Evolutionary conservation across 2,113 vertebrate species (phyloP), one percentile per base, ranked within the genome.

Genomic region (Morone chrysops): DNA sequence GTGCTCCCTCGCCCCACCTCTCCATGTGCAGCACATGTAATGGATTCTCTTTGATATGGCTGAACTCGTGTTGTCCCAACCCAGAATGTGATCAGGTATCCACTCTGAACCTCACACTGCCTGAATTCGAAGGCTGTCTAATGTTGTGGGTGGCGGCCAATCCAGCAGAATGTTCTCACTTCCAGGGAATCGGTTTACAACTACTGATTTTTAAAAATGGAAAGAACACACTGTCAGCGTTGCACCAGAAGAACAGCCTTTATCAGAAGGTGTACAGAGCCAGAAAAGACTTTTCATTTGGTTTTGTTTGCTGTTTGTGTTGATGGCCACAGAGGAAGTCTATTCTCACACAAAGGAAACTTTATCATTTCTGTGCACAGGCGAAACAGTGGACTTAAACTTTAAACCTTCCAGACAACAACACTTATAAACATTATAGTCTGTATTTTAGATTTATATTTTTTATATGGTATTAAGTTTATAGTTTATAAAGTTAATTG

Each of bases 31-130:
- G 3, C 45, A 63, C 87, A 47, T 73, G 78, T 88, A 78, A 87
- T 60, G 48, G 74, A 92, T 94, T 90, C 81, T 78, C 82, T 91
- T 90, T 94, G 89, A 92, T 90, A 75, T 67, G 66, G 53, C 54
- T 85, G 80, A 92, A 82, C 78, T 88, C 0, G n/a, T 69, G 84
- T 78, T 87, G 83, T 48, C 75, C 78, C 38, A 47, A 56, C 82
- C 81, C 43, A 86, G 56, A 81, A 72, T 72, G 80, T 73, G 77
- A 84, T 70, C 78, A 85, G 84, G 86, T 81, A 83, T 81, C 63
- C 8, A n/a, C 84, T 68, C 74, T 81, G 47, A 78, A 67, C 63
- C 80, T 61, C 63, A 18, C 45, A 3, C 81, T 74, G 67, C 25
- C 78, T 73, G 68, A 20, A 47, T 70, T 56, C 48, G 14, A 83